Evolutionary conservation across 2,797 vertebrate genomes (phyloP).

Genomic region (Apodemus agrarius): DNA sequence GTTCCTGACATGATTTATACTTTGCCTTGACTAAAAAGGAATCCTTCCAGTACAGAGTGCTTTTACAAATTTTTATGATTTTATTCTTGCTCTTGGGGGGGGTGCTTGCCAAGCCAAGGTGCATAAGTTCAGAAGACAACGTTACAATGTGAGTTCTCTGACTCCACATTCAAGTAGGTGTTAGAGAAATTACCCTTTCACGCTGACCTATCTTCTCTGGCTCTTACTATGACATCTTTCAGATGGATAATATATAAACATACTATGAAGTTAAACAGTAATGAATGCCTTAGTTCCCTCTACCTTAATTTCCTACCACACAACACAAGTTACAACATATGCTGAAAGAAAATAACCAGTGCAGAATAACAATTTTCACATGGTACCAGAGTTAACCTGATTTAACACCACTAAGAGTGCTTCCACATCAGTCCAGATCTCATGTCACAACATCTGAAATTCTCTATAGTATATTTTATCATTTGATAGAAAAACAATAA

Average conservation of each 20-base stretch:
- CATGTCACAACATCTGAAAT: too few relatives aligned
- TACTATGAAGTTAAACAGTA: not conserved
- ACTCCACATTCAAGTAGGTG: not conserved
- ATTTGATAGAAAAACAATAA: too few relatives aligned
- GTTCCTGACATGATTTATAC: fast-evolving
- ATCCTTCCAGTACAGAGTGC: too few relatives aligned
- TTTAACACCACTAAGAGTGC: too few relatives aligned
- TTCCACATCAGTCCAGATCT: too few relatives aligned
- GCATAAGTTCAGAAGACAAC: not conserved
- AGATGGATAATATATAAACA: not conserved
- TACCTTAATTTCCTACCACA: not conserved
- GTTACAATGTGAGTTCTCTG: not conserved
- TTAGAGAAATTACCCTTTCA: not conserved
- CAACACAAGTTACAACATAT: not conserved
- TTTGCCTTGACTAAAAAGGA: too few relatives aligned
- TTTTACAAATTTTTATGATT: not conserved
- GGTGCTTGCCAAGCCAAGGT: fast-evolving
- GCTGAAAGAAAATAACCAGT: not conserved
- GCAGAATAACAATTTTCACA: not conserved
- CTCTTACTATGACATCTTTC: not conserved
- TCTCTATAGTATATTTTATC: too few relatives aligned
- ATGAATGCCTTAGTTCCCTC: not conserved
- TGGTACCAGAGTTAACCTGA: not conserved
- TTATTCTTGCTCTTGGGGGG: not conserved
- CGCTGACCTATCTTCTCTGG: not conserved